A percentile compares a stretch with the other conserved stretches of the same genome.
These are phyloP conservation scores for Melanocharis versteri DNA, from an alignment of 2,113 vertebrate genomes.

Conservation along the genomic window DNA sequence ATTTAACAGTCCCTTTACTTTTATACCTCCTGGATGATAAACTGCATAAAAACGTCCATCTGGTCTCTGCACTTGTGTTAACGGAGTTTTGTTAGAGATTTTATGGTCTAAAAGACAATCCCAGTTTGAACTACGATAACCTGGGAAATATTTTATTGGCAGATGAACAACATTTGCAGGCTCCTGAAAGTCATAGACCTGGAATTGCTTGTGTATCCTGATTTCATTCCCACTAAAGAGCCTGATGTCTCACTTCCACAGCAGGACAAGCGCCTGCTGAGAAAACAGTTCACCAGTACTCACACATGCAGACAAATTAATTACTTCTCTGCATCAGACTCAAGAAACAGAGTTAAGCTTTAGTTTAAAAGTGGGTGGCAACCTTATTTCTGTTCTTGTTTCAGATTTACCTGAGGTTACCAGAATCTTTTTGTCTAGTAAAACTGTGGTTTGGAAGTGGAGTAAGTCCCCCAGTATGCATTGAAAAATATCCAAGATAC, in stretches of 20 bases:
- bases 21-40: not conserved
- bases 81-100: not conserved
- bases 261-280: not conserved
- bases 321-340: not conserved
- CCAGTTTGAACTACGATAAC: not conserved
- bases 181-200: not conserved
- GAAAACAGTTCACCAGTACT: not conserved
- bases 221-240: not conserved
- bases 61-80: not conserved
- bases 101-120: not conserved
- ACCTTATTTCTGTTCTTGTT: not conserved
- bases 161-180: not conserved
- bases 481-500: not conserved
- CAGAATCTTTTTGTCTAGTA: not conserved
- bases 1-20: not conserved
- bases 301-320: not conserved
- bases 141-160: not conserved
- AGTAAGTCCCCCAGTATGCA: not conserved
- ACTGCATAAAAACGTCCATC: not conserved
- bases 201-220: not conserved
- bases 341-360: not conserved
- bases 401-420: not conserved
- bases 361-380: not conserved
- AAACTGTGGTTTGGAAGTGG: not conserved
- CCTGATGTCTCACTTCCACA: not conserved